Base-by-base conservation (phyloP, 2,888 invertebrate genomes). In the Hirudinaria manillensis region DNA sequence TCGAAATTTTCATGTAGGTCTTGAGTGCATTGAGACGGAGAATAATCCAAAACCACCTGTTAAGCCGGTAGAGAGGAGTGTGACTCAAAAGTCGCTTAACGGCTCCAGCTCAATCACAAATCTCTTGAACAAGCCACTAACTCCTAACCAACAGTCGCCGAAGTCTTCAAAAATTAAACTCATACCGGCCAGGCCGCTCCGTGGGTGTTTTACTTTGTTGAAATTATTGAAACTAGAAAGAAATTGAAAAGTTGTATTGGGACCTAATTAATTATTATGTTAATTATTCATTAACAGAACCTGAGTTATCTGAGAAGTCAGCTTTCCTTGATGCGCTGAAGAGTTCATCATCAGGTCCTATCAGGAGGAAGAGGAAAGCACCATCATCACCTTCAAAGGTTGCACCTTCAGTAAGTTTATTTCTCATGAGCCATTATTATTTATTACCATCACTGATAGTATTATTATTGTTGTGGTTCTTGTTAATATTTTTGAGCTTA, bases 251-350 rank as follows among this genome's bases (percentile, higher is more conserved):
- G n/a, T 6, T 45, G 10, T 45, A 16, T 16, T 45, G 13, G 16
- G 16, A 45, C 45, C 45, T 10, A 45, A 10, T n/a, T n/a, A n/a
- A n/a, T n/a, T n/a, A n/a, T n/a, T n/a, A n/a, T n/a, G n/a, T n/a
- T n/a, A n/a, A n/a, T 45, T 45, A 24, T 68, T 34, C 1, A 29
- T 36, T 34, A 34, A n/a, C 34, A 34, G 32, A n/a, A n/a, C 68
- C 68, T 68, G 68, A 68, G 32, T 29, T 68, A n/a, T 68, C 36
- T 7, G 68, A 68, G 16, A 68, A 68, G 21, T 68, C 68, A 29
- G 29, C 32, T n/a, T 68, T 68, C 68, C n/a, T 68, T 29, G 68
- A 68, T 36, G 68, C 68, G 6, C 21, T 68, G 68, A 32, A 68
- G 6, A 36, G 29, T 6, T 34, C 68, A 34, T 29, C 68, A n/a